Evolutionary conservation across 2,113 vertebrate genomes (phyloP), one percentile per base, ranked within the genome.

Genomic region (Gopherus flavomarginatus): DNA sequence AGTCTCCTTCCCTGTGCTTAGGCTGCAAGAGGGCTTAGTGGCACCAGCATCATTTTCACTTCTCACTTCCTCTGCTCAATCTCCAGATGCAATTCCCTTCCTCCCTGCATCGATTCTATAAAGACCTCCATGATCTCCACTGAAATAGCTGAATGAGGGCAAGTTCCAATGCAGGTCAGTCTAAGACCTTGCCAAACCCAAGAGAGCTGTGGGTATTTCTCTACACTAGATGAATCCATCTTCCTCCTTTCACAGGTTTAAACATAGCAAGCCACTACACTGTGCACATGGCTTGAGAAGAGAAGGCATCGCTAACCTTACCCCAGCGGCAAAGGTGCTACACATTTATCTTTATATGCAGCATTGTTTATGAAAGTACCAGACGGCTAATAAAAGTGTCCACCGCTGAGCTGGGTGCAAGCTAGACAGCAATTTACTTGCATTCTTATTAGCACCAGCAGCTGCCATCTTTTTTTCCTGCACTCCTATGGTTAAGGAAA

Each of bases 121-220:
- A 89, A 94, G 38, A 3, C 19, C 81, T 93, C 95, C 87, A 62
- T 85, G 42, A 50, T 72, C 11, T 38, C 56, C 80, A 0, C 1
- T 83, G 72, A 93, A 54, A 86, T 5, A 8, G 7, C 57, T 78
- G 11, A 1, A 14, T 10, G 13, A 5, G 16, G 35, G 21, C 21
- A 38, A 44, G 13, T 27, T 86, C 89, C 47, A 57, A 50, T 54
- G 10, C 1, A 27, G 4, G 90, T 44, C 90, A 85, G 77, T 52
- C 87, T 38, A 2, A 0, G 93, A 96, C 87, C 85, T 86, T 93
- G 93, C 90, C 91, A 94, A 95, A 89, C 17, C 29, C 52, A 94
- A 31, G 54, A 95, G 27, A 96, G 50, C 83, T 52, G 69, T 84
- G 90, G 86, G 80, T 62, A 84, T 94, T 94, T 90, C 42, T 27